A percentile compares a stretch with the other conserved stretches of the same genome.
phyloP scores from a whole-genome alignment of 2,797 vertebrate species.

The Lycodopsis pacificus region DNA sequence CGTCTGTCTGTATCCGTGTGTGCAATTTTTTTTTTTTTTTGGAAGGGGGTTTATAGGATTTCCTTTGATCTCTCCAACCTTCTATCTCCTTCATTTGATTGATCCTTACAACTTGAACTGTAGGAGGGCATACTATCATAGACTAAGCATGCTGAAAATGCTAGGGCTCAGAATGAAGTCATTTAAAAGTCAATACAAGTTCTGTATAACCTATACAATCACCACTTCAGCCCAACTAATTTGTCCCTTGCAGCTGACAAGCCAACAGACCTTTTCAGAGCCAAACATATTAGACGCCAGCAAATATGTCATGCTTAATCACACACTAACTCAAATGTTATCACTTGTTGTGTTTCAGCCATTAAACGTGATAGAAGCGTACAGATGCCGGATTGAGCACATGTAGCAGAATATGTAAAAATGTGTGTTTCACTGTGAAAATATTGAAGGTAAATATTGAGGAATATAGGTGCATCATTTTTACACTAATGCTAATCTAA shows the following conservation, averaged over 20 bases:
- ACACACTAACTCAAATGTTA: neutral
- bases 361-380: slow-evolving; percentile 4
- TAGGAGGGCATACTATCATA: slow-evolving; percentile 8
- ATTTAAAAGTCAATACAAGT: no score
- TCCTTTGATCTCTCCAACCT: slow-evolving; percentile 63
- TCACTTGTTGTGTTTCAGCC: neutral
- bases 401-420: neutral
- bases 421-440: neutral
- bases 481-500: neutral
- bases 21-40: slow-evolving; percentile 7
- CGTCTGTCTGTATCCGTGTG: slow-evolving; percentile 24
- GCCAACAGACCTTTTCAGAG: neutral
- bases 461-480: neutral
- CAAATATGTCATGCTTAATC: neutral
- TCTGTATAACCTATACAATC: neutral
- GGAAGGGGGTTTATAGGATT: slow-evolving; percentile 37
- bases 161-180: no score
- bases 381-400: slow-evolving; percentile 5
- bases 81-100: slow-evolving; percentile 51
- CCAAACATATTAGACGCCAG: neutral
- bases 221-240: neutral
- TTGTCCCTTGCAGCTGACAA: neutral
- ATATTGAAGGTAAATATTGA: neutral
- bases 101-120: slow-evolving; percentile 50
- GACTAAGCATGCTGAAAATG: neutral